phyloP scores from a whole-genome alignment of 2,113 vertebrate species.

The Tretioscincus oriximinensis region DNA sequence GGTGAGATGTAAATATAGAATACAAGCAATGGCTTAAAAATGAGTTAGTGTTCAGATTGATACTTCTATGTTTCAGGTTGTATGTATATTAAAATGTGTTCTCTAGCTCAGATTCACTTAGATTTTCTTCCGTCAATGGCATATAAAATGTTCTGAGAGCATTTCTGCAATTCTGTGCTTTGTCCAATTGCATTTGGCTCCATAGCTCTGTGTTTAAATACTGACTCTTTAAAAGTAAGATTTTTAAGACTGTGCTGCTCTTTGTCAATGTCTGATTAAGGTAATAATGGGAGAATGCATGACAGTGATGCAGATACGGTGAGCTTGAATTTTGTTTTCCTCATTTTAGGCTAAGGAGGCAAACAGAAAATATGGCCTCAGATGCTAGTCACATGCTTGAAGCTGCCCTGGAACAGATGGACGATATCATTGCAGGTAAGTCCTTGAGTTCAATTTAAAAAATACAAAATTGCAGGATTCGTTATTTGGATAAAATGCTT shows the following conservation, averaged over 20 bases:
- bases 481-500: no score
- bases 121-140: background rate
- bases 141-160: background rate
- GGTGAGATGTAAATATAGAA: no score
- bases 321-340: conserved; percentile 47
- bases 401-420: conserved; percentile 90
- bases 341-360: conserved; percentile 47
- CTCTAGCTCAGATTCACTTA: background rate
- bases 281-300: background rate
- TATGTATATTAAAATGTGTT: background rate
- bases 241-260: background rate
- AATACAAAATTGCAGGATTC: background rate
- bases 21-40: background rate
- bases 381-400: conserved; percentile 86
- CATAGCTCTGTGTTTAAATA: background rate
- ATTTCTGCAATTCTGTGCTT: background rate
- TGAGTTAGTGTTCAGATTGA: background rate
- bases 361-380: conserved; percentile 76
- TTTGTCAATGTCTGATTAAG: conserved; percentile 20
- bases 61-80: no score
- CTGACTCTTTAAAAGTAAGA: background rate
- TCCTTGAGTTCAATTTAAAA: background rate
- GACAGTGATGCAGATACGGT: background rate
- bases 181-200: background rate
- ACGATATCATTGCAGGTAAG: conserved; percentile 90